Base-by-base conservation (phyloP, 2,888 invertebrate species). In the Tipula lateralis region DNA sequence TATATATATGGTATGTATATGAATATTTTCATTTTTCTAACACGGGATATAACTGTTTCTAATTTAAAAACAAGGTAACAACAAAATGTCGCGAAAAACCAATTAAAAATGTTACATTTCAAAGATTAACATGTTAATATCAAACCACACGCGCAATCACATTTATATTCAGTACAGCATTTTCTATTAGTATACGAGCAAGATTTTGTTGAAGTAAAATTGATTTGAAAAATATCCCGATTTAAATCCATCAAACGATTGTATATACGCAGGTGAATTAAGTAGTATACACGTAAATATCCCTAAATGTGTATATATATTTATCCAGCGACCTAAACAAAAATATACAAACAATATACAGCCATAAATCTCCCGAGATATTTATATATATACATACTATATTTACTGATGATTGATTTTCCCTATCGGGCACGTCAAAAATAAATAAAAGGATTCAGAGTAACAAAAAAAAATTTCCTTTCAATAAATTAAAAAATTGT, bases 401-500 rank as follows among this genome's bases (percentile, higher is more conserved):
- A n/a, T 32, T 32, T 44, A 44, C 44, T n/a, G n/a, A 66, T 66
- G 66, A 66, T 66, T 66, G 66, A 66, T 66, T 66, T 66, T 66
- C 66, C 24, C 66, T 66, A 19, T 66, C 24, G 66, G 66, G 66
- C 66, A 66, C 66, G 66, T 66, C 66, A 66, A 66, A 66, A 66
- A 66, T 66, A 66, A 66, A 19, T 66, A 66, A 66, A 66, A 24
- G 66, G 66, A 66, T 66, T 66, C 24, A 66, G 4, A 50, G 9
- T 9, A 39, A 44, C 2, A 44, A 44, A 2, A n/a, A 44, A 2
- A 66, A 66, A 24, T 19, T 66, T 66, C 66, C 66, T 66, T 66
- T 66, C 66, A 66, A 66, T 66, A 66, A 66, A 66, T 66, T 66
- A 66, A 66, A 66, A 66, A 66, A 66, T 66, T 66, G 66, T 66